Evolutionary conservation across 2,113 vertebrate species (phyloP), one percentile per base, ranked within the genome.

Genomic region (Mohoua ochrocephala): DNA sequence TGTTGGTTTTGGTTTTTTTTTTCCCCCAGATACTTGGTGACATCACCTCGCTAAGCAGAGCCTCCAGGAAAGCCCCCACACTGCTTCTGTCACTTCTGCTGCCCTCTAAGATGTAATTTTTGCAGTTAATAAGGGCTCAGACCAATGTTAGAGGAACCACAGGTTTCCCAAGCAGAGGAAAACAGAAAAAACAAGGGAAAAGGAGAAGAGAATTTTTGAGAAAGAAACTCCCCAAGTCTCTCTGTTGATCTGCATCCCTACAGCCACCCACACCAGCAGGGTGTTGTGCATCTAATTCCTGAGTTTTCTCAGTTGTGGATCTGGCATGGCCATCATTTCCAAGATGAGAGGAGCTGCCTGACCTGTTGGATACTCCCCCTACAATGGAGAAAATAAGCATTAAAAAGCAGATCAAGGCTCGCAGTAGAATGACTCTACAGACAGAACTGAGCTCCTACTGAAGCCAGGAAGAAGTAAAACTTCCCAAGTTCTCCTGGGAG

Each of bases 31-130:
- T 37, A 37, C 3, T 41, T 26, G 11, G 22, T 24, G 76, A 31
- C 18, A 57, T 44, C 9, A 41, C 6, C 7, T 49, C 0, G 0
- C 28, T 41, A 49, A 88, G 22, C 6, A 35, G 23, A 37, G 18
- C 13, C 22, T 18, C 56, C 31, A 81, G 71, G 59, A 89, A 73
- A 59, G 30, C 13, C 6, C 16, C 10, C 24, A 16, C 4, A 16
- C 15, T 37, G 7, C 44, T 68, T 16, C n/a, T 47, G 26, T 26
- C 60, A 9, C n/a, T 92, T 47, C 70, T 76, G 23, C 16, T 61
- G 28, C 20, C 27, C 26, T 16, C 35, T 56, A 30, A 65, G 26
- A 13, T 57, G 49, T 28, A 10, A 57, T 45, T 74, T 84, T 21
- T 84, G 21, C 11, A 13, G 7, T 42, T 61, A 42, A 6, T 16